Evolutionary conservation across 2,888 invertebrate genomes (phyloP), one percentile per base, ranked within the genome.

Genomic region (Ichneumoninae sp.): DNA sequence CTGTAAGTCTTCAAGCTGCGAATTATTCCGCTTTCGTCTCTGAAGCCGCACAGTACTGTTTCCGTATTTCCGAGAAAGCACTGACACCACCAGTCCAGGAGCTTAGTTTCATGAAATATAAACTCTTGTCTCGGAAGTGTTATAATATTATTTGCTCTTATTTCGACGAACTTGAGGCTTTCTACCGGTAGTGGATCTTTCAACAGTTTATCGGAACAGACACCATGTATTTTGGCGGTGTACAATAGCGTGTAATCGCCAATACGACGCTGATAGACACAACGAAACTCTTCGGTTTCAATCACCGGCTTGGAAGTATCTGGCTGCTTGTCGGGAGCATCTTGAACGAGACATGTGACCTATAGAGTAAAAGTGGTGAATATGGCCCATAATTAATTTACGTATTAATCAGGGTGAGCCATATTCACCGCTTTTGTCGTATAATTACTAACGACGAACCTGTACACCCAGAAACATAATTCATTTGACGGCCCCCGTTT

Each of bases 181-280:
- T 92, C 91, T 3, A 90, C 87, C 44, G 88, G 36, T 40, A 90
- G 75, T 33, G 87, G 87, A 33, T 90, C 88, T 22, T 73, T 73
- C 87, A 89, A 19, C 16, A 85, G 85, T 40, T 89, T 85, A 5
- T 89, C 80, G 5, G 92, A 91, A 60, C 93, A 89, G 66, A 95
- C 94, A 1, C 96, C 97, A 94, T 97, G 97, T 93, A 97, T 96
- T 94, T 97, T 97, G n/a, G 97, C 97, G 13, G 95, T 96, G 94
- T 95, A 97, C 1, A 97, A 92, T 81, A 97, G 91, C 36, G 94
- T 94, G 89, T 96, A 95, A 0, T 93, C 88, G 40, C 95, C 95
- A 60, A 97, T 92, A 85, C 94, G 94, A 10, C 96, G 95, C 86
- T 94, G 94, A 87, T 96, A 96, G 3, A 97, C 95, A 79, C 96